Base-by-base conservation (phyloP, 2,113 vertebrate species). In the Vulpes vulpes region DNA sequence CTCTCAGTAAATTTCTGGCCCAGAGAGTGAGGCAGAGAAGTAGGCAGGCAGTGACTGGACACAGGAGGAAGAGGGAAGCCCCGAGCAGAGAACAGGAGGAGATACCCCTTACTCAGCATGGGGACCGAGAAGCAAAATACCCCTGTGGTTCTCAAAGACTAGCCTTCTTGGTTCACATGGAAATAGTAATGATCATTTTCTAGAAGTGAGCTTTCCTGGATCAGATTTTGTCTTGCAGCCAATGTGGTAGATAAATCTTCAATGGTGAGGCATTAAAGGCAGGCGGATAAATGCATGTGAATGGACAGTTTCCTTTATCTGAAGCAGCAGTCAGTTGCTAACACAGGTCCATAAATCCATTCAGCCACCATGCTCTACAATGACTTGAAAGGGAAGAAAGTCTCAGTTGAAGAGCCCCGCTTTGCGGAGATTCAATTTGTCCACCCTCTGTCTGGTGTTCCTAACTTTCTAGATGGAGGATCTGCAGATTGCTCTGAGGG, bases 171-270 rank as follows among this genome's bases (percentile, higher is more conserved):
- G 3, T 53, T 87, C 49, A 49, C 22, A 49, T 15, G 30, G 27
- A 38, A 86, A 60, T 32, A 62, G 20, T 82, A 88, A 83, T 0
- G 86, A n/a, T 90, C 57, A 43, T 97, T 96, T 92, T 86, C 73
- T 95, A 25, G 27, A 43, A 80, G 30, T 89, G 81, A 92, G 38
- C 32, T 91, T 93, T 97, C 62, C 74, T 35, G 67, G 12, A 83
- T 97, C 62, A 94, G 80, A 55, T 94, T 69, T 43, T 93, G 15
- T 90, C 89, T 81, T 86, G 16, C 35, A 85, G 15, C 12, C 43
- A 59, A 2, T 19, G 27, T 32, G 14, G 23, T 15, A 35, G 25
- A 51, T 51, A 78, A 87, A 78, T 6, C 80, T 79, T 92, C 51
- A 85, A 30, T 88, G 19, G 35, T 78, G 62, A 65, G 38, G 43